These are phyloP conservation scores for Megaceryle alcyon DNA, from an alignment of 2,797 vertebrate species.

Conservation along the genomic window DNA sequence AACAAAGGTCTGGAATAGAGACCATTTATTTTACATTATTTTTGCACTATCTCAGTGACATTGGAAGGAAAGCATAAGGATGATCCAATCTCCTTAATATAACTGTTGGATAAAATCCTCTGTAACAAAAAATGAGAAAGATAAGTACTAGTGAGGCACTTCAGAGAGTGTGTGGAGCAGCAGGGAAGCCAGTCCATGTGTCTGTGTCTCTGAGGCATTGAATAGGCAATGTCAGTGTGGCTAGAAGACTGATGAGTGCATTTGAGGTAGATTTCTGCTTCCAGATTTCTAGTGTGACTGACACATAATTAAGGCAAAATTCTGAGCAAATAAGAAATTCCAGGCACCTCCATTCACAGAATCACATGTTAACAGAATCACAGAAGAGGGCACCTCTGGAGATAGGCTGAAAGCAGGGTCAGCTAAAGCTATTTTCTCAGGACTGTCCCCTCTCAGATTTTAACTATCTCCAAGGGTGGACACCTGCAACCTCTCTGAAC, in stretches of 20 bases:
- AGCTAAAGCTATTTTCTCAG: not conserved
- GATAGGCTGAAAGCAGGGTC: not conserved
- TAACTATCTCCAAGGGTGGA: not conserved
- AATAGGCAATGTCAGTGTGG: not conserved
- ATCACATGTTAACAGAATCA: not conserved
- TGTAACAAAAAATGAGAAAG: not conserved
- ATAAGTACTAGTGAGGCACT: not conserved
- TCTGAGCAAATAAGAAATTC: not conserved
- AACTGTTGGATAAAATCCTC: not conserved
- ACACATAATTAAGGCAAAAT: not conserved
- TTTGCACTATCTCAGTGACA: not conserved
- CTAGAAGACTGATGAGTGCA: not conserved
- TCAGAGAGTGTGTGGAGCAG: not conserved
- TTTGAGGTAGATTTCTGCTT: not conserved
- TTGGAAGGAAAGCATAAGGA: not conserved
- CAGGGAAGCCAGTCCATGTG: rapidly evolving
- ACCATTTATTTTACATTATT: not conserved
- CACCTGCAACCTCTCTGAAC: not conserved
- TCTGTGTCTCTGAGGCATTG: not conserved
- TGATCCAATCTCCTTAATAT: not conserved
- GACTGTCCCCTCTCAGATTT: not conserved
- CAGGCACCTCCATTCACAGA: not conserved
- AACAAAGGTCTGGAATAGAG: not conserved
- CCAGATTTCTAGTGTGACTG: not conserved
- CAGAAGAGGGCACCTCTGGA: not conserved